phyloP scores from a whole-genome alignment of 2,113 vertebrate genomes.

The Jacana jacana region DNA sequence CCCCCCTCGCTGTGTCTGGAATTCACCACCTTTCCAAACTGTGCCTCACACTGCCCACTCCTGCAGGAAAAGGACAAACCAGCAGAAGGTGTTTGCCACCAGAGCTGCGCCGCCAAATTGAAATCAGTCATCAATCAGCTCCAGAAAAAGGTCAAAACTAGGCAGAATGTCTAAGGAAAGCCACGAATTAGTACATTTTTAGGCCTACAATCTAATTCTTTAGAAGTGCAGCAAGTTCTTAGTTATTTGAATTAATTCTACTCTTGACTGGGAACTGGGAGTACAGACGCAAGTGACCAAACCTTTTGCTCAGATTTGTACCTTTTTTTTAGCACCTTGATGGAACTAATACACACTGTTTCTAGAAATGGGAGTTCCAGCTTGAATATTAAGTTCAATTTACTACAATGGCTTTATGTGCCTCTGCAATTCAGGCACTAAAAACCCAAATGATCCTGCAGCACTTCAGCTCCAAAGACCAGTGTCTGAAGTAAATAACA shows the following conservation, averaged over 20 bases:
- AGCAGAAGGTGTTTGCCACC: not conserved
- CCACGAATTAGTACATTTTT: not conserved
- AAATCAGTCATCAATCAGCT: not conserved
- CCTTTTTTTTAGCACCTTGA: not conserved
- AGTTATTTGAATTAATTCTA: not conserved
- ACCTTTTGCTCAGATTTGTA: not conserved
- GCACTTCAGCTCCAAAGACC: not conserved
- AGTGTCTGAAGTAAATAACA: not conserved
- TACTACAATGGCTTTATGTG: not conserved
- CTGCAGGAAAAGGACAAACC: not conserved
- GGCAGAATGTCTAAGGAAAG: not conserved
- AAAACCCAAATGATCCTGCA: not conserved
- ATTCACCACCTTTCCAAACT: not conserved
- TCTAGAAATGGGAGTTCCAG: not conserved
- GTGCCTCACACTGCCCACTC: not conserved
- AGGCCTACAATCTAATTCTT: not conserved
- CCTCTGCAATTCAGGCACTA: not conserved
- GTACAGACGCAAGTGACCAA: not conserved
- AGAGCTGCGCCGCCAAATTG: not conserved
- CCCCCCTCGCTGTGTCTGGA: not conserved
- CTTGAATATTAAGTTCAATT: not conserved
- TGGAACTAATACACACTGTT: not conserved
- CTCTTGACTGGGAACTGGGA: not conserved
- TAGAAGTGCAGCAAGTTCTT: not conserved
- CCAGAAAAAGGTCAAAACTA: not conserved